phyloP scores from a whole-genome alignment of 2,888 invertebrate genomes.

The Metopia argyrocephala region DNA sequence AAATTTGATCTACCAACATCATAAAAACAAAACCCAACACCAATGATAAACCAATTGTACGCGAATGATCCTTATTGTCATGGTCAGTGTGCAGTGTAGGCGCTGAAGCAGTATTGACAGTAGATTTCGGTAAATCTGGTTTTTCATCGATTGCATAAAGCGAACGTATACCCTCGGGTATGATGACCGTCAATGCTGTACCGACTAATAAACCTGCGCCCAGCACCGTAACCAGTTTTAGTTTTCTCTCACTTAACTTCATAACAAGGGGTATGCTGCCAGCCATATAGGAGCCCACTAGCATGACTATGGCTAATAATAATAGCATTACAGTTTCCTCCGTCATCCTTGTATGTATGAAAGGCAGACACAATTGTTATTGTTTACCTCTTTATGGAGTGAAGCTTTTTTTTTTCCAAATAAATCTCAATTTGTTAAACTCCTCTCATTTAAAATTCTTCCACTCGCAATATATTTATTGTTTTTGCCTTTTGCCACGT shows the following conservation, averaged over 20 bases:
- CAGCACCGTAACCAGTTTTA: slow-evolving; percentile 95
- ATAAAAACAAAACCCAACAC: slow-evolving; percentile 97
- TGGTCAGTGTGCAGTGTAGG: slow-evolving; percentile 5
- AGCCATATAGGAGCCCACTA: slow-evolving; percentile 96
- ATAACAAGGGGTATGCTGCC: slow-evolving; percentile 97
- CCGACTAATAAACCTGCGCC: slow-evolving; percentile 98
- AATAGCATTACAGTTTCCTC: slow-evolving; percentile 91
- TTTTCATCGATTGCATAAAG: slow-evolving; percentile 80
- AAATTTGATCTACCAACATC: slow-evolving; percentile 95
- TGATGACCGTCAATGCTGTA: slow-evolving; percentile 97
- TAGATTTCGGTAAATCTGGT: slow-evolving; percentile 3
- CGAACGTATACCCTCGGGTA: slow-evolving; percentile 98
- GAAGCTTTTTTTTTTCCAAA: background rate
- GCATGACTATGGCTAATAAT: slow-evolving; percentile 93
- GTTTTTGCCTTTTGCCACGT: slow-evolving; percentile 51
- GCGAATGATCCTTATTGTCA: slow-evolving; percentile 70
- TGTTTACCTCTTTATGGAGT: background rate
- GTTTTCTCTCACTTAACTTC: slow-evolving; percentile 96
- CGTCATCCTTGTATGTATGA: too few species aligned
- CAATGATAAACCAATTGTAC: slow-evolving; percentile 91
- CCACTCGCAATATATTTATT: slow-evolving; percentile 12
- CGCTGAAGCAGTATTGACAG: background rate
- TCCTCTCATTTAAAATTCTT: slow-evolving; percentile 11
- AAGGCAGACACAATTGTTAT: background rate
- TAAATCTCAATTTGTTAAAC: too few species aligned